phyloP scores from a whole-genome alignment of 2,888 invertebrate species.

The Acleris holmiana region DNA sequence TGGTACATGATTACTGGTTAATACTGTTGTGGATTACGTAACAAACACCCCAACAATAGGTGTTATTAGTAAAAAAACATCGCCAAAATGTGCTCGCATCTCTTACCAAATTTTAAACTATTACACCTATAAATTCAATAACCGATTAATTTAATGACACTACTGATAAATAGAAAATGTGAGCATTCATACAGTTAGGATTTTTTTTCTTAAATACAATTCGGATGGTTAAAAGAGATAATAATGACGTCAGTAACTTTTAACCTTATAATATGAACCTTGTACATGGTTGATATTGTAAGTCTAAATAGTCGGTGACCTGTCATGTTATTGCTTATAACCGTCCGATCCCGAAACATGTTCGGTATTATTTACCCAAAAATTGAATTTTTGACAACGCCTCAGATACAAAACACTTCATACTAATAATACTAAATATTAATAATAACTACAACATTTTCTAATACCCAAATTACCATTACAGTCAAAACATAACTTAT shows the following conservation, averaged over 20 bases:
- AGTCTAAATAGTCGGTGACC: too few species aligned
- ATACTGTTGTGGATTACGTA: constrained; percentile 78
- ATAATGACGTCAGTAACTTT: too few species aligned
- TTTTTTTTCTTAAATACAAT: constrained; percentile 46
- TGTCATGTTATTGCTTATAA: too few species aligned
- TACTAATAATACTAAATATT: constrained; percentile 45
- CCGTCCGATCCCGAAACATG: constrained; percentile 17
- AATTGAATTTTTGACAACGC: constrained; percentile 39
- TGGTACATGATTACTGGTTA: constrained; percentile 84
- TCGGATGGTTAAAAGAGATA: too few species aligned
- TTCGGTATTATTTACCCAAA: constrained; percentile 39
- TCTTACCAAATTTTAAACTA: constrained; percentile 67
- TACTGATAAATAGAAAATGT: constrained; percentile 77
- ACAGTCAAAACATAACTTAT: constrained; percentile 49
- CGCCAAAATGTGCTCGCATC: constrained; percentile 74
- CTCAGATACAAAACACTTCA: constrained; percentile 44
- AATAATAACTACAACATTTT: constrained; percentile 53
- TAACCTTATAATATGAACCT: too few species aligned
- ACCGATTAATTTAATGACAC: constrained; percentile 69
- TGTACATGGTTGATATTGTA: too few species aligned
- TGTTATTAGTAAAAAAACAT: constrained; percentile 72
- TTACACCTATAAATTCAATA: constrained; percentile 81
- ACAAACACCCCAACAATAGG: constrained; percentile 62
- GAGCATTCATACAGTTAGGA: constrained; percentile 81
- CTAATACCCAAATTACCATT: constrained; percentile 56